Conservation (phyloP, 2,888 invertebrate species). For the Strigamia maritima region DNA sequence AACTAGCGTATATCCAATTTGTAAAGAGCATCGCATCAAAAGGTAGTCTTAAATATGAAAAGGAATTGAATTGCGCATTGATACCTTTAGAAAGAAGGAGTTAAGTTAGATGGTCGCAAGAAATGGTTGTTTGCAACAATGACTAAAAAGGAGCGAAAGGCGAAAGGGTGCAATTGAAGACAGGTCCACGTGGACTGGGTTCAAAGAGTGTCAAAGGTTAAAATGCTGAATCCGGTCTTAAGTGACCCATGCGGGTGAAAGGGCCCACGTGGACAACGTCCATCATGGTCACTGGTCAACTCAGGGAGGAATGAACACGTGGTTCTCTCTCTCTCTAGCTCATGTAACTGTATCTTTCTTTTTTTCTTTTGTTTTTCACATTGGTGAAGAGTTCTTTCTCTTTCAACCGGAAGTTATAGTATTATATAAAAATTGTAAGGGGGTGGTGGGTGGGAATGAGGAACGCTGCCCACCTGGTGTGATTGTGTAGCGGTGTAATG, state of each 20-base stretch:
- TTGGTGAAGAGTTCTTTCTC: too few species aligned
- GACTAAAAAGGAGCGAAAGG: too few species aligned
- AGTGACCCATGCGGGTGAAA: conserved; percentile 26
- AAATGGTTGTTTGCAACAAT: background rate
- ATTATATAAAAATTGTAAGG: conserved; percentile 1
- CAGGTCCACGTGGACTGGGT: conserved; percentile 22
- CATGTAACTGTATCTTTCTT: background rate
- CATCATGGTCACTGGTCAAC: background rate
- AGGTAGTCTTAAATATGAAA: too few species aligned
- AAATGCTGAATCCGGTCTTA: conserved; percentile 1
- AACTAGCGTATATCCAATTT: too few species aligned
- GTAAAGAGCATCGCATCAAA: too few species aligned
- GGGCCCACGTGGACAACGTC: conserved; percentile 29
- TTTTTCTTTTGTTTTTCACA: background rate
- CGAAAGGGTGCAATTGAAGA: conserved; percentile 1
- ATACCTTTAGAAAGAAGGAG: too few species aligned
- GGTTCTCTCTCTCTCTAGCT: too few species aligned
- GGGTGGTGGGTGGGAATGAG: conserved; percentile 3
- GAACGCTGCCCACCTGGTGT: conserved; percentile 30
- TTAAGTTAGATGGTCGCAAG: background rate
- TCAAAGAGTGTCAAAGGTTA: conserved; percentile 12
- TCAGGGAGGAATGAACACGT: too few species aligned
- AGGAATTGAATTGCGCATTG: too few species aligned
- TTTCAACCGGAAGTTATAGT: conserved; percentile 20
- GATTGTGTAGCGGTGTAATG: conserved; percentile 32